Evolutionary conservation across 2,113 vertebrate genomes (phyloP).

Genomic region (Henicopernis longicauda): DNA sequence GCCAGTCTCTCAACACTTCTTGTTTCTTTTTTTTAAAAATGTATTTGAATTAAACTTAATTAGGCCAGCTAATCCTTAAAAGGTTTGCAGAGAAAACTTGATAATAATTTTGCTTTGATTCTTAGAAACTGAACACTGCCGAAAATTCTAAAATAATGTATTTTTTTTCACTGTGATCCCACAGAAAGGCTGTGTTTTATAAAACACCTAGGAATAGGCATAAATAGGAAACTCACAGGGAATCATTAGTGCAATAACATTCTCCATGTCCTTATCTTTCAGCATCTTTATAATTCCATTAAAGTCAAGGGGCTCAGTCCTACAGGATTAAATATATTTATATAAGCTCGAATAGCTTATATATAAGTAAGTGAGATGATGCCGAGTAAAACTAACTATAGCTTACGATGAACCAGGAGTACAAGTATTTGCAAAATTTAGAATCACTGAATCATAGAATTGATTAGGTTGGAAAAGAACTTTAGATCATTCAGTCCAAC

Average conservation of each 20-base stretch:
- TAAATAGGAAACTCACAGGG: not conserved
- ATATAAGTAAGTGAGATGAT: not conserved
- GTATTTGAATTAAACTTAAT: not conserved
- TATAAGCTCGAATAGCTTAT: accelerated
- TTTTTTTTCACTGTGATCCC: not conserved
- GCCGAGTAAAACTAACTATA: not conserved
- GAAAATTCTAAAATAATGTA: not conserved
- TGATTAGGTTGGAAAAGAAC: not conserved
- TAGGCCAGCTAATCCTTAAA: not conserved
- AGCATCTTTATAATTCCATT: not conserved
- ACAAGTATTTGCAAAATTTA: not conserved
- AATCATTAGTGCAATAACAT: not conserved
- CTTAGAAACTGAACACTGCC: not conserved
- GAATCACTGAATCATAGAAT: not conserved
- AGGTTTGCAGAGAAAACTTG: not conserved
- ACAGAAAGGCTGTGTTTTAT: not conserved
- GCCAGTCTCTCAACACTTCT: not conserved
- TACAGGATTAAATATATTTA: not conserved
- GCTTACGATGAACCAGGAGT: not conserved
- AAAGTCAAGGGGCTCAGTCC: not conserved
- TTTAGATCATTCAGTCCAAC: not conserved
- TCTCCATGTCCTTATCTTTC: not conserved
- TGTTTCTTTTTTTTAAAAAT: not conserved
- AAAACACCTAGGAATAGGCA: not conserved
- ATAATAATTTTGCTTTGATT: not conserved